These are phyloP conservation scores for Cyprinodon brontotheroides DNA, from an alignment of 2,113 vertebrate genomes.

Conservation along the genomic window DNA sequence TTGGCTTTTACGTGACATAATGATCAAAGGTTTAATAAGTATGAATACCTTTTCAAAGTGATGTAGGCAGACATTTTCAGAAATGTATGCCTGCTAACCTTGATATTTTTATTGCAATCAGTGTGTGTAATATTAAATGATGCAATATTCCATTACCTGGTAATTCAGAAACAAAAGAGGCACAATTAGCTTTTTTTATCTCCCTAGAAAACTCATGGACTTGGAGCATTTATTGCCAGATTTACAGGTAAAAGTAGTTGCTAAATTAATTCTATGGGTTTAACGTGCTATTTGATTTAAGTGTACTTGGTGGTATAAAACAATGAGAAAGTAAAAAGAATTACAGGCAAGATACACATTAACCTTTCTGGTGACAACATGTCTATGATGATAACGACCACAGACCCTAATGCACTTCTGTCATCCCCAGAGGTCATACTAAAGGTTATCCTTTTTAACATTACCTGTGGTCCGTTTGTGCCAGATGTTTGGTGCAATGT, in stretches of 20 bases:
- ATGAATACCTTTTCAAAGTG: too few species aligned
- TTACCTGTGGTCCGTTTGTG: conserved; percentile 15
- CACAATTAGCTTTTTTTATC: conserved; percentile 44
- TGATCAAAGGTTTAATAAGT: too few species aligned
- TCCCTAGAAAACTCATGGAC: conserved; percentile 6
- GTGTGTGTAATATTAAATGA: conserved; percentile 32
- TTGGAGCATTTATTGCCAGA: neutral
- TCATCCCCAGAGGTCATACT: neutral
- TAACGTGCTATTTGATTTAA: neutral
- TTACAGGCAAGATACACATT: neutral
- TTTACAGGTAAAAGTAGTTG: conserved; percentile 3
- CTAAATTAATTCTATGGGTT: neutral
- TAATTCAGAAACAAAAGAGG: conserved; percentile 33
- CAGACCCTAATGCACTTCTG: neutral
- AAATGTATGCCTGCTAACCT: conserved; percentile 29
- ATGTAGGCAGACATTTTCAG: conserved; percentile 26
- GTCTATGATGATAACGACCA: neutral
- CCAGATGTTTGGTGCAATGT: conserved; percentile 25
- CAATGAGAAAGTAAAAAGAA: neutral
- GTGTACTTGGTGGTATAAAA: neutral
- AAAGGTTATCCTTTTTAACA: conserved; percentile 23
- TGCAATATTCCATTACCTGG: conserved; percentile 22
- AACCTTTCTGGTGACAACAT: neutral
- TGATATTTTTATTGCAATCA: conserved; percentile 38
- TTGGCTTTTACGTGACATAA: too few species aligned